Evolutionary conservation across 2,888 invertebrate species (phyloP), one percentile per base, ranked within the genome.

Genomic region (Apocheima hispidaria): DNA sequence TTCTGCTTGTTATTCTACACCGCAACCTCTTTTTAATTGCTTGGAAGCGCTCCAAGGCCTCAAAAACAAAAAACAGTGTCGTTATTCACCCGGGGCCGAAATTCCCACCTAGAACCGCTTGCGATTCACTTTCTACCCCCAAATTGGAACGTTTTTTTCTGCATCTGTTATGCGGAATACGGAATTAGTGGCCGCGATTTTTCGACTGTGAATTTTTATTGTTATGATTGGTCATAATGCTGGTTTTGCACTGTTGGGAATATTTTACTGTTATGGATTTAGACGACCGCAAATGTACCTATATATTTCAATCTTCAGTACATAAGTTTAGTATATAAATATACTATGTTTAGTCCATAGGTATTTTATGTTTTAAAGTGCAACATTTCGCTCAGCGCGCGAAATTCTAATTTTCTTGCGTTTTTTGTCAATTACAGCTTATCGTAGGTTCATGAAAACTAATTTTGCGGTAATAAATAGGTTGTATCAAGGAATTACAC

Each of bases 31-130:
- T 64, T 67, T 65, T 63, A 63, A 67, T 66, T 55, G 61, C 61
- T 56, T 69, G 69, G 69, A 60, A 63, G 33, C 35, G 33, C 30
- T 65, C 69, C 69, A 69, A 63, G 46, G 59, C 38, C 28, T 46
- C 54, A 43, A 54, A 60, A 60, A 60, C 59, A 56, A 69, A 63
- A 63, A 64, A 66, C 62, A 66, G 48, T 61, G 59, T 33, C 53
- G 62, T 65, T 41, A 66, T 66, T 65, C 59, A 66, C 16, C 53
- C 26, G 44, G 28, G 60, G 53, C 54, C 48, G 54, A 56, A 64
- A 60, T 51, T 53, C 44, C 54, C 61, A 68, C 60, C 60, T 55
- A 61, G 60, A 44, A 43, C 23, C 33, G 69, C 64, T 63, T 59
- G 57, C 59, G 40, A 52, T 59, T 59, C 64, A 51, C 64, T 61